These are phyloP conservation scores for Neodiprion virginianus DNA, from an alignment of 1,140 invertebrate species.

Conservation along the genomic window DNA sequence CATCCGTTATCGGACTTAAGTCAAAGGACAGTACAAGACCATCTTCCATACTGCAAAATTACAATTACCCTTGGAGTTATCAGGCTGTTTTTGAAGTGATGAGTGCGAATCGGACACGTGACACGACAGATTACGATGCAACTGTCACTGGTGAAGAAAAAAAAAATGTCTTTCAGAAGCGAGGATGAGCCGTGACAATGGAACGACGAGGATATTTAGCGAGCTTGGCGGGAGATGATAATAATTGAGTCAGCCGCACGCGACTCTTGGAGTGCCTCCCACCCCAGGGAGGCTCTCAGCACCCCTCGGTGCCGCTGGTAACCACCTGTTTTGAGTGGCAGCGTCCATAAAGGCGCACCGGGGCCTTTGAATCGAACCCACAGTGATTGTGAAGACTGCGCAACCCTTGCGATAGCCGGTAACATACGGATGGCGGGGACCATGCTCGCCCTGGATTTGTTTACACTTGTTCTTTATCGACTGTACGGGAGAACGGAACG, in stretches of 20 bases:
- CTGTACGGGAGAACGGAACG: neutral
- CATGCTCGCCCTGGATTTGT: neutral
- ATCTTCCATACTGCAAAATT: too few relatives aligned
- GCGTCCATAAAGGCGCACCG: neutral
- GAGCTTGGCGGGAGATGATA: neutral
- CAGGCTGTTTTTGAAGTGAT: too few relatives aligned
- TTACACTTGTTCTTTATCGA: constrained; percentile 7
- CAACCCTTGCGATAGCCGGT: neutral
- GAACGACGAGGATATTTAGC: neutral
- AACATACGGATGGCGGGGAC: neutral
- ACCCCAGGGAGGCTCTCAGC: neutral
- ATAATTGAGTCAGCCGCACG: constrained; percentile 1
- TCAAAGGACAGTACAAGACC: too few relatives aligned
- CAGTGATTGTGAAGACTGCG: neutral
- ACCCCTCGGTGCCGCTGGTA: neutral
- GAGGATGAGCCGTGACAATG: neutral
- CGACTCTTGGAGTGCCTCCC: neutral
- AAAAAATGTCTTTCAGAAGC: too few relatives aligned
- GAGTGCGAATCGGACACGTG: too few relatives aligned
- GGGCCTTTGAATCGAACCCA: constrained; percentile 3
- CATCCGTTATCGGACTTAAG: too few relatives aligned
- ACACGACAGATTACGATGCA: too few relatives aligned
- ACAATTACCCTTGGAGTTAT: too few relatives aligned
- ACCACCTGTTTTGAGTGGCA: constrained; percentile 6
- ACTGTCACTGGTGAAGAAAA: too few relatives aligned